Evolutionary conservation across 2,888 invertebrate genomes (phyloP).

Genomic region (Apamea sordens): DNA sequence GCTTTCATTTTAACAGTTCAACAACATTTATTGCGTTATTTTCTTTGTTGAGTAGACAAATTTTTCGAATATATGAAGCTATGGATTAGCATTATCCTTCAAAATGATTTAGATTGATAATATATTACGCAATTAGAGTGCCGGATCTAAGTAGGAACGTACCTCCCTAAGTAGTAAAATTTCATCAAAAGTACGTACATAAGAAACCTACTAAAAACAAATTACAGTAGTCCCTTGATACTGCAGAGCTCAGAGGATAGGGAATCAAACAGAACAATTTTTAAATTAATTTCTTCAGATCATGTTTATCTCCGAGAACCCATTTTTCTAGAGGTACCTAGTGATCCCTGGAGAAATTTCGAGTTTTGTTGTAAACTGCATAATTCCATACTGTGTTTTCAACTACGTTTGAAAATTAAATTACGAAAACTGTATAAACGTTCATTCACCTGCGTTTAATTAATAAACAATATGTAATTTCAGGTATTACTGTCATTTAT

Average conservation of each 20-base stretch:
- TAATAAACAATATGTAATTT: slow-evolving; percentile 1
- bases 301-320: slow-evolving; percentile 61
- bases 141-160: neutral
- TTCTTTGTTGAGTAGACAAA: neutral
- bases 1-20: neutral
- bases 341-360: slow-evolving; percentile 65
- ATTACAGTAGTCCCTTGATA: slow-evolving; percentile 46
- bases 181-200: slow-evolving; percentile 24
- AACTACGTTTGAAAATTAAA: slow-evolving; percentile 53
- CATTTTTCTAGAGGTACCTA: slow-evolving; percentile 61
- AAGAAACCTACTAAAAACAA: slow-evolving; percentile 45
- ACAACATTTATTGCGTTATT: neutral
- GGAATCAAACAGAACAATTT: slow-evolving; percentile 50
- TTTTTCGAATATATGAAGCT: neutral
- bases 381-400: slow-evolving; percentile 53
- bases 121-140: neutral
- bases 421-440: slow-evolving; percentile 32
- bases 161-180: slow-evolving; percentile 21
- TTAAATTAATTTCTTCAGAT: slow-evolving; percentile 66
- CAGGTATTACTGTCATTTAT: too few relatives aligned
- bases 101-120: too few relatives aligned
- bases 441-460: slow-evolving; percentile 25
- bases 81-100: too few relatives aligned
- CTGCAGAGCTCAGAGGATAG: slow-evolving; percentile 25
- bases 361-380: slow-evolving; percentile 65